A percentile compares a stretch with the other conserved stretches of the same genome.
These are phyloP conservation scores for Polia nebulosa DNA, from an alignment of 2,888 invertebrate genomes.

Conservation along the genomic window DNA sequence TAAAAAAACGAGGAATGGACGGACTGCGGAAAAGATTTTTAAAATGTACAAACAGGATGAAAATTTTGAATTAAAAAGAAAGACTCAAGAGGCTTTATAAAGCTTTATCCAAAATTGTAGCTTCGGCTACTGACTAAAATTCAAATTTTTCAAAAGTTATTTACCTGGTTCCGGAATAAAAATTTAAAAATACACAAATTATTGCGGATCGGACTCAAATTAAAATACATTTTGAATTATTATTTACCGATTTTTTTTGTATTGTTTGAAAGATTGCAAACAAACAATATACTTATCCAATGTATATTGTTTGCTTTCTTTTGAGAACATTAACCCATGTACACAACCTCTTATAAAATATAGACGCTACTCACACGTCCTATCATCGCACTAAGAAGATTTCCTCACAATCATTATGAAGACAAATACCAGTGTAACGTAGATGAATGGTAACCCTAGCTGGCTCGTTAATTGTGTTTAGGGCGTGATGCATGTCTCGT, in stretches of 20 bases:
- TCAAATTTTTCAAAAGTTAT: background rate
- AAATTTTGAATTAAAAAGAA: slow-evolving; percentile 8
- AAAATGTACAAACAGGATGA: slow-evolving; percentile 20
- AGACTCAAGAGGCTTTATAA: background rate
- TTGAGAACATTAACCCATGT: background rate
- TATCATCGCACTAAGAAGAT: slow-evolving; percentile 23
- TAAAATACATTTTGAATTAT: too few species aligned
- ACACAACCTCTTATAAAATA: slow-evolving; percentile 6
- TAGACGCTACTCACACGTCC: background rate
- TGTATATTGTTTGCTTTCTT: too few species aligned
- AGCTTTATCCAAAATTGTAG: background rate
- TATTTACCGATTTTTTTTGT: too few species aligned
- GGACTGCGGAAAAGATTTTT: slow-evolving; percentile 16
- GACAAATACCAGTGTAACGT: slow-evolving; percentile 65
- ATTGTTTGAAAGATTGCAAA: too few species aligned
- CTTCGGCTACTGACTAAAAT: background rate
- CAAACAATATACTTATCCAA: too few species aligned
- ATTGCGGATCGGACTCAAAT: too few species aligned
- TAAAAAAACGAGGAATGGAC: slow-evolving; percentile 29
- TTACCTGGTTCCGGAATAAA: background rate
- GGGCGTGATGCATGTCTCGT: slow-evolving; percentile 80
- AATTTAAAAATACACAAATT: too few species aligned
- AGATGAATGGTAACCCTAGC: slow-evolving; percentile 71
- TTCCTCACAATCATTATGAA: slow-evolving; percentile 65
- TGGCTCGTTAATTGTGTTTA: slow-evolving; percentile 81